Conservation (phyloP, 2,888 invertebrate genomes). For the Tuta absoluta region DNA sequence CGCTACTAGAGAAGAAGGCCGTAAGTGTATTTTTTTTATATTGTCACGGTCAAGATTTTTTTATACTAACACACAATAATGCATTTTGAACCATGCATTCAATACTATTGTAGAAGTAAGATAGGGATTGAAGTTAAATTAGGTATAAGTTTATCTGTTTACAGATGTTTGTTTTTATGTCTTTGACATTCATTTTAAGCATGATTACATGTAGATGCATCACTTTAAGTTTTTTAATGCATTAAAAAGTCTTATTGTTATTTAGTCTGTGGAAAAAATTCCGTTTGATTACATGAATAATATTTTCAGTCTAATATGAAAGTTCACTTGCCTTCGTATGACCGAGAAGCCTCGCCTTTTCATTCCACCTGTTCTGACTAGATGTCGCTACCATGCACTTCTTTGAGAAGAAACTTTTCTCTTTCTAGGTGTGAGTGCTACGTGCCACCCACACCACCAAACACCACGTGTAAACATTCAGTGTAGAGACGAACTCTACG, state of each 20-base stretch:
- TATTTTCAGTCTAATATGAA: conserved; percentile 17
- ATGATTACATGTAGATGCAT: no score
- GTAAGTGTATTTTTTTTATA: conserved; percentile 46
- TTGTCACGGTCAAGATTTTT: neutral
- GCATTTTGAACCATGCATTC: neutral
- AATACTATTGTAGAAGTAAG: neutral
- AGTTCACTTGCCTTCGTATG: conserved; percentile 52
- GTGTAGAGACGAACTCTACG: conserved; percentile 44
- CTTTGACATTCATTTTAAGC: no score
- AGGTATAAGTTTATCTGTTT: no score
- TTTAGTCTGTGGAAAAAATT: conserved; percentile 12
- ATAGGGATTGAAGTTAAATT: no score
- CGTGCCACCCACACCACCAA: conserved; percentile 45
- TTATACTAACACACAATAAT: neutral
- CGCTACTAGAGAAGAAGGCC: conserved; percentile 40
- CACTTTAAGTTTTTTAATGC: neutral
- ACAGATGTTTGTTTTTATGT: no score
- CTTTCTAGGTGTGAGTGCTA: conserved; percentile 48
- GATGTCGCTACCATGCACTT: conserved; percentile 68
- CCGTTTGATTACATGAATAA: neutral
- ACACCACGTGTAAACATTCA: conserved; percentile 34
- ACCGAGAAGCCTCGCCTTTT: conserved; percentile 43
- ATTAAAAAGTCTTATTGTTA: neutral
- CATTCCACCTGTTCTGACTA: conserved; percentile 51
- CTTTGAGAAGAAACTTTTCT: conserved; percentile 53